Evolutionary conservation across 2,888 invertebrate genomes (phyloP), one percentile per base, ranked within the genome.

Genomic region (Dorcus hopei): DNA sequence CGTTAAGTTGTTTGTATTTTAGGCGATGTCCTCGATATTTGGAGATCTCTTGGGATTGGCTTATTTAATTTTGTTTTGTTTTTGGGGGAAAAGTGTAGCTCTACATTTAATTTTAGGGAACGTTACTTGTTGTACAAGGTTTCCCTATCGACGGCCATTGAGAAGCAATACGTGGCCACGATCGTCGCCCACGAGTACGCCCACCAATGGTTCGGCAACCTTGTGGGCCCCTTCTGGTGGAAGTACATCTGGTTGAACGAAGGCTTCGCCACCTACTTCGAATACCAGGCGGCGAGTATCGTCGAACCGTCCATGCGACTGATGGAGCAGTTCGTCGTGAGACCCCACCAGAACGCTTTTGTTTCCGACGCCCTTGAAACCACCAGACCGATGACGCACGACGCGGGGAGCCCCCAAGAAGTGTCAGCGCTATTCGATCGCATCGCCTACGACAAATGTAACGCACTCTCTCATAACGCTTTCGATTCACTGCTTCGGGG

Each of bases 191-290:
- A 89, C 71, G 89, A 89, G 70, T 73, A 89, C 7, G 85, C 86
- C 0, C 90, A 89, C 72, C 87, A 86, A 77, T 87, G 87, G 87
- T 87, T 86, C 72, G 87, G 88, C 0, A 84, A 87, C 77, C 77
- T 86, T 7, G 85, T 87, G 62, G 86, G 85, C 7, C 84, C 84
- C 74, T 71, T 74, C 2, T 86, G 86, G 86, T 87, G 87, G 87
- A 81, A 81, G 11, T 83, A 83, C 63, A 75, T 84, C 3, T 87
- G 87, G 87, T 78, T 87, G 7, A 86, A 86, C 66, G 87, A 87
- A 73, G 89, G 90, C 0, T 89, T 90, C 72, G 89, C 90, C 2
- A 81, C 82, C 0, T 83, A 82, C 64, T 77, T 81, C 59, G 80
- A 82, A 63, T 81, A 81, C 61, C 74, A 80, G 0, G 81, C 80